Evolutionary conservation across 1,140 invertebrate species (phyloP).

Genomic region (Coenobita brevimanus): DNA sequence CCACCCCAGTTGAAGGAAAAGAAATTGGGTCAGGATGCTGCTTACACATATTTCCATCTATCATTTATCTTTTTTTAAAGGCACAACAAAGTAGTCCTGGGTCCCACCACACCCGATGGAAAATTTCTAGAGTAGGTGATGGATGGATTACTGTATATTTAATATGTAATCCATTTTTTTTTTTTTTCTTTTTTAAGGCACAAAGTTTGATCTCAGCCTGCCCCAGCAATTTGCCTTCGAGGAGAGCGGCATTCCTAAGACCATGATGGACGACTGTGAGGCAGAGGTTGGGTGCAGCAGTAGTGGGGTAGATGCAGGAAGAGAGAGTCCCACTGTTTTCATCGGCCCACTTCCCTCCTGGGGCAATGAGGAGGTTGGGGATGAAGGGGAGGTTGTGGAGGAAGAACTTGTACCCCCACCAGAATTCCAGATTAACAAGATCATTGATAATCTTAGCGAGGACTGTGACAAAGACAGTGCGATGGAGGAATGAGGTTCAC

Average conservation of each 20-base stretch:
- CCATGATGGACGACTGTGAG: conserved; percentile 14
- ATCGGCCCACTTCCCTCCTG: neutral
- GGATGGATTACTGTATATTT: no score
- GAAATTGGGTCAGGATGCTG: no score
- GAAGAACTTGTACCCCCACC: conserved; percentile 84
- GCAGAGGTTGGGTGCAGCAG: conserved; percentile 35
- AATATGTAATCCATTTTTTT: no score
- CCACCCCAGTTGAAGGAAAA: no score
- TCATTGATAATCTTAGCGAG: conserved; percentile 34
- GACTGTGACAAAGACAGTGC: conserved; percentile 36
- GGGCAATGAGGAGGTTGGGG: neutral
- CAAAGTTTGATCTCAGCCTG: conserved; percentile 58
- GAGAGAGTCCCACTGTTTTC: conserved; percentile 4
- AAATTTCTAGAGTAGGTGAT: no score
- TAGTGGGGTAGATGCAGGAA: neutral
- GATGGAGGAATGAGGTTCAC: conserved; percentile 34
- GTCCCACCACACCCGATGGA: no score
- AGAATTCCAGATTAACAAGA: conserved; percentile 78
- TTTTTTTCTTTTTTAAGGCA: conserved; percentile 40
- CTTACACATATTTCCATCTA: no score
- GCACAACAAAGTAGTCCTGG: no score
- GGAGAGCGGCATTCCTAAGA: conserved; percentile 29
- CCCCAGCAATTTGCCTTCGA: conserved; percentile 53
- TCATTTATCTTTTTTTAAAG: no score
- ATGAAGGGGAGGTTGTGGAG: conserved; percentile 84